phyloP scores from a whole-genome alignment of 2,113 vertebrate genomes.

The Microcebus ravelobensis region DNA sequence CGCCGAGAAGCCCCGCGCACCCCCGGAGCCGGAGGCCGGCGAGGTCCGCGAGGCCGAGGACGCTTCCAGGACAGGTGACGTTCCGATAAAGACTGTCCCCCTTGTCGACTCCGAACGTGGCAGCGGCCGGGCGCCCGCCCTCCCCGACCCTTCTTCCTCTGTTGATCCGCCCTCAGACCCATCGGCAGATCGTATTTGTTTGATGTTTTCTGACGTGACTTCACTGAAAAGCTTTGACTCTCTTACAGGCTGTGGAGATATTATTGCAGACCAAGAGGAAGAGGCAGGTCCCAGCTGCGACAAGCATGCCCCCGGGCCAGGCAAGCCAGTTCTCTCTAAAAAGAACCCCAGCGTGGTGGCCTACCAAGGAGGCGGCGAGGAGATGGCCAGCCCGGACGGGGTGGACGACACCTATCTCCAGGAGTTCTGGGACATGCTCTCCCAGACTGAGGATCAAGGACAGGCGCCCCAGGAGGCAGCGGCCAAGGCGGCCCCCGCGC shows the following conservation, averaged over 20 bases:
- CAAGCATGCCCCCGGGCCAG: slow-evolving; percentile 75
- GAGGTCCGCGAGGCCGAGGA: slow-evolving; percentile 82
- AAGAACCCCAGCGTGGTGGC: slow-evolving; percentile 92
- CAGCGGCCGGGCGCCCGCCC: slow-evolving; percentile 83
- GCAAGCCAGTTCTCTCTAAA: slow-evolving; percentile 83
- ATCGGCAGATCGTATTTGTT: slow-evolving; percentile 88
- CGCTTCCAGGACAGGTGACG: slow-evolving; percentile 86
- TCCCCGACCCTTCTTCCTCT: slow-evolving; percentile 90
- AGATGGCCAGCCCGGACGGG: slow-evolving; percentile 98
- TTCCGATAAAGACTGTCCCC: slow-evolving; percentile 84
- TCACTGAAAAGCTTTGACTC: slow-evolving; percentile 99
- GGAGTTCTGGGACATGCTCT: slow-evolving; percentile 97
- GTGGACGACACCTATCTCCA: slow-evolving; percentile 95
- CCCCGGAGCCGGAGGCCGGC: slow-evolving; percentile 64
- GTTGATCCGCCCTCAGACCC: slow-evolving; percentile 95
- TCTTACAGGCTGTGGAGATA: slow-evolving; percentile 98
- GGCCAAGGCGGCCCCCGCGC: slow-evolving; percentile 79
- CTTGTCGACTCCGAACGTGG: slow-evolving; percentile 84
- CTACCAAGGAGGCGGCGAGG: slow-evolving; percentile 98
- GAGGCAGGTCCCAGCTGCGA: slow-evolving; percentile 89
- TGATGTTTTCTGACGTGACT: slow-evolving; percentile 97
- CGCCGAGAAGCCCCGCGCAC: slow-evolving; percentile 74
- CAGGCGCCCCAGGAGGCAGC: slow-evolving; percentile 50
- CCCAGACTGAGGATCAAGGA: slow-evolving; percentile 86
- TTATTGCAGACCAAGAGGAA: slow-evolving; percentile 97